A percentile compares a stretch with the other conserved stretches of the same genome.
These are phyloP conservation scores for Climacteris rufus DNA, from an alignment of 2,113 vertebrate species.

Conservation along the genomic window DNA sequence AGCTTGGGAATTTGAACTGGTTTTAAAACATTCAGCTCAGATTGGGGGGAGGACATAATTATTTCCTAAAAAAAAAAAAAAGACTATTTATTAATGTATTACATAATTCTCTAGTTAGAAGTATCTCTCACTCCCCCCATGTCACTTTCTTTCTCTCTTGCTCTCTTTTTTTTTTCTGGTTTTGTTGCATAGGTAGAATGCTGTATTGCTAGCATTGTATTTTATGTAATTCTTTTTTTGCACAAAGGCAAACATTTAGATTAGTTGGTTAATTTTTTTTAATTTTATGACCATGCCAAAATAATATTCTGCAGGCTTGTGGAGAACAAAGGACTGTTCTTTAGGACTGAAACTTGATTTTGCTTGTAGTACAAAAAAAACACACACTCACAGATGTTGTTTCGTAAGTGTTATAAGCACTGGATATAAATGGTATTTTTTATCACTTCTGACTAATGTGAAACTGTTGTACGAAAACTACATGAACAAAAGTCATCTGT, in stretches of 20 bases:
- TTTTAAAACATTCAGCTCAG: constrained; percentile 70
- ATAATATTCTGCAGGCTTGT: constrained; percentile 88
- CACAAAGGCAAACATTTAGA: constrained; percentile 84
- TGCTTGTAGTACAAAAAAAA: constrained; percentile 83
- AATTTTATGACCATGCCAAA: constrained; percentile 89
- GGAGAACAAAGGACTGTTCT: constrained; percentile 91
- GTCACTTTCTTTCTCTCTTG: constrained; percentile 22
- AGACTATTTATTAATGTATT: constrained; percentile 82
- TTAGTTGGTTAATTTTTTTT: constrained; percentile 82
- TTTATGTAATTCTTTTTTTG: constrained; percentile 80
- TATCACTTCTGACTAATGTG: constrained; percentile 99
- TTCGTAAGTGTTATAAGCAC: constrained; percentile 99
- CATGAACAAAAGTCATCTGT: constrained; percentile 93
- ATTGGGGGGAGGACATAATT: constrained; percentile 64
- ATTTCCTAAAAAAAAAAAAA: constrained; percentile 38
- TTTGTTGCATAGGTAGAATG: constrained; percentile 74
- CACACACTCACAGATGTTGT: constrained; percentile 89
- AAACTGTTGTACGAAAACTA: constrained; percentile 94
- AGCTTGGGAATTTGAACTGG: constrained; percentile 70
- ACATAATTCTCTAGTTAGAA: constrained; percentile 72
- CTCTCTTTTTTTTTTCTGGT: constrained; percentile 54
- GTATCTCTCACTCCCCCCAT: constrained; percentile 57
- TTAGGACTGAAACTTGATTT: constrained; percentile 97
- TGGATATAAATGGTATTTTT: constrained; percentile 99
- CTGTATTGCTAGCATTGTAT: constrained; percentile 75